Base-by-base conservation (phyloP, 2,888 invertebrate species). In the Hemistola chrysoprasaria region DNA sequence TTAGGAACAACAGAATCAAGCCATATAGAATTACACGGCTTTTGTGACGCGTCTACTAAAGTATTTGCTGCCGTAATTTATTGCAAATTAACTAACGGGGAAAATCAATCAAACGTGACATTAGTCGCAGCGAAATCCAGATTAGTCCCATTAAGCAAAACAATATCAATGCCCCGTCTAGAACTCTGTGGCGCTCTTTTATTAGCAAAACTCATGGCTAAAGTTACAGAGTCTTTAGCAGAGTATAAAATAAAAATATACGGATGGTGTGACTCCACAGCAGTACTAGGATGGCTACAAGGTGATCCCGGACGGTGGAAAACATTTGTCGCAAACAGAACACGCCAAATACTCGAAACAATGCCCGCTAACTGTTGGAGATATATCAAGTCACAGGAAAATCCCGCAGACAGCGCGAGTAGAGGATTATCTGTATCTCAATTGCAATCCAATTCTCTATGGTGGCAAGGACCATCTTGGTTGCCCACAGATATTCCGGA, bases 381-480 rank as follows among this genome's bases (percentile, higher is more conserved):
- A 1, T 36, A 41, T 16, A 36, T 55, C 5, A 45, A 47, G 7
- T 50, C 50, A 4, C 32, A 26, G 5, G 45, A 52, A 7, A 55
- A 55, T 8, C 43, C 47, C 3, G 47, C 49, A 1, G 52, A 53
- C 11, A 42, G 46, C 20, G 48, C 46, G 0, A 51, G 47, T 11
- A 30, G 48, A 20, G 54, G 54, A 1, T 6, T 48, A 3, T 24
- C 35, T 6, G 16, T 26, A 7, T 9, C 21, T 3, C 45, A 50
- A 11, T 27, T 49, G 4, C 25, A 9, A 10, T 20, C 38, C 1
- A 27, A 42, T 21, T 21, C 29, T 1, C 22, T 50, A n/a, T 50
- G 52, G 55, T 50, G 48, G 48, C 16, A 47, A 1, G 50, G 50
- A 10, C 51, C 46, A n/a, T n/a, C n/a, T n/a, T n/a, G n/a, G n/a